phyloP scores from a whole-genome alignment of 1,140 invertebrate species.

The Lepidurus couesii region DNA sequence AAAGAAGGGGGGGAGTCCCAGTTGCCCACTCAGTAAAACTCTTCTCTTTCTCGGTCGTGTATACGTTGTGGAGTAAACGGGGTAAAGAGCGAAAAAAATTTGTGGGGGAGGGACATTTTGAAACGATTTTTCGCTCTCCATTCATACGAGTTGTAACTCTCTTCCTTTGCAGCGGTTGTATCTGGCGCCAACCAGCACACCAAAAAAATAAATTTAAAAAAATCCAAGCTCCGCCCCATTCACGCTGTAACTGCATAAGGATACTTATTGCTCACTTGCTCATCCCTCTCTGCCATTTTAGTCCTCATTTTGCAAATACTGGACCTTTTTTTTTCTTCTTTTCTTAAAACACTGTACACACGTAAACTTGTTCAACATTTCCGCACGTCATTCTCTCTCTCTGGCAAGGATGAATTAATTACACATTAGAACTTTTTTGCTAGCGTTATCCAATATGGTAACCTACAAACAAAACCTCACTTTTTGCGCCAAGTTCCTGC shows the following conservation, averaged over 20 bases:
- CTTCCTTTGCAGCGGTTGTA: neutral
- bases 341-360: neutral
- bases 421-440: neutral
- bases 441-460: neutral
- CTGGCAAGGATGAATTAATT: conserved; percentile 8
- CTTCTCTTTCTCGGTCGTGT: neutral
- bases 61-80: neutral
- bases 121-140: neutral
- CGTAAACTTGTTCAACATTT: neutral
- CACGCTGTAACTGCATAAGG: neutral
- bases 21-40: neutral
- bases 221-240: neutral
- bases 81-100: neutral
- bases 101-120: no score
- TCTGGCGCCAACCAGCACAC: neutral
- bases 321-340: neutral
- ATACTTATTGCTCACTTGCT: conserved; percentile 8
- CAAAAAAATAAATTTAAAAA: neutral
- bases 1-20: neutral
- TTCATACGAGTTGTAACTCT: neutral
- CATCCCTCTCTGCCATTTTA: neutral
- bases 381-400: neutral
- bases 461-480: neutral
- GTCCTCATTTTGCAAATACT: neutral
- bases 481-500: neutral